These are phyloP conservation scores for Pharmacophagus antenor DNA, from an alignment of 2,888 invertebrate genomes.

Conservation along the genomic window DNA sequence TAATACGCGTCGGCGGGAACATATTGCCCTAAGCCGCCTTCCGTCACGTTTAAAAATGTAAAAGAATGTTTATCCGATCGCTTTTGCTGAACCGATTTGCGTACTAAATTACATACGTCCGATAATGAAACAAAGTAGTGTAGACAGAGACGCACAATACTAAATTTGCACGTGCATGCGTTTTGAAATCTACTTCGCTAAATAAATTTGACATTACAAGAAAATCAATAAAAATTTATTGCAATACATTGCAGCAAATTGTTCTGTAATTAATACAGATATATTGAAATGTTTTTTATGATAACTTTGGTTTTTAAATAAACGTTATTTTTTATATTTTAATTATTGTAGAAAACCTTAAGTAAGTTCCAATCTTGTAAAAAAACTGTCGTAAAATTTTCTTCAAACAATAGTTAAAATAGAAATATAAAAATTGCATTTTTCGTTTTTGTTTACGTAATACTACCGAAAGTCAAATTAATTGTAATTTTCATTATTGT, in stretches of 20 bases:
- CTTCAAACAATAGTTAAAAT: too few species aligned
- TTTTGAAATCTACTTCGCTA: conserved; percentile 7
- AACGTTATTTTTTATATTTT: too few species aligned
- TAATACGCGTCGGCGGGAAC: conserved; percentile 74
- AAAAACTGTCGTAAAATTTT: too few species aligned
- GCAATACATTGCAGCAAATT: neutral
- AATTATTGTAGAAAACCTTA: too few species aligned
- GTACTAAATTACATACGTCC: conserved; percentile 38
- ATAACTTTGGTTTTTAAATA: too few species aligned
- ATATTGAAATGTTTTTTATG: too few species aligned
- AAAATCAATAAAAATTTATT: conserved; percentile 8
- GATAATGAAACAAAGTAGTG: conserved; percentile 33
- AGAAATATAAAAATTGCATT: too few species aligned
- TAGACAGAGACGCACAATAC: conserved; percentile 14
- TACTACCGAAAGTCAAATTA: too few species aligned
- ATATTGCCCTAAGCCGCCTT: conserved; percentile 59
- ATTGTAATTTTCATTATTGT: too few species aligned
- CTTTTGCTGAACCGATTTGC: conserved; percentile 32
- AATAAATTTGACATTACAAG: neutral
- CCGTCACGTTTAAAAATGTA: conserved; percentile 42
- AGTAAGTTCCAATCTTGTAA: too few species aligned
- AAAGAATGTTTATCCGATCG: conserved; percentile 51
- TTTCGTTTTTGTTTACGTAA: too few species aligned
- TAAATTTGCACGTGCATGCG: conserved; percentile 23
- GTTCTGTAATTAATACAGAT: too few species aligned